Evolutionary conservation across 2,113 vertebrate species (phyloP).

Genomic region (Hydrochoerus hydrochaeris): DNA sequence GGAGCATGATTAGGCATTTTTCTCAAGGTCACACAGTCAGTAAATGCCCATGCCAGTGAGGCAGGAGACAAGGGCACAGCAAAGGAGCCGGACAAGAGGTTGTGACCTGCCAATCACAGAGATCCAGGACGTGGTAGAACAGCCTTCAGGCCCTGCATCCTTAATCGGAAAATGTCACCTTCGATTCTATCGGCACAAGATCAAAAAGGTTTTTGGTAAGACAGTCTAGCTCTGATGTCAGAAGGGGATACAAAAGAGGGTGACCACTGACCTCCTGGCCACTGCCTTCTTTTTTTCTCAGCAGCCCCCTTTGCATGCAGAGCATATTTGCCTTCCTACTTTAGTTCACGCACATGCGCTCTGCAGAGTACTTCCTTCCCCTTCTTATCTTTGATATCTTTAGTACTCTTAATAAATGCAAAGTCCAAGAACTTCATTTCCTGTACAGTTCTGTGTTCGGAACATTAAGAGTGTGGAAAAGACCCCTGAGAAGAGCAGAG

Average conservation of each 20-base stretch:
- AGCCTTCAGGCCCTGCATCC: not conserved
- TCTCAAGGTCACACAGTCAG: too few species aligned
- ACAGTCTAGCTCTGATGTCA: not conserved
- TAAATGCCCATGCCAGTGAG: not conserved
- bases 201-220: not conserved
- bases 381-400: not conserved
- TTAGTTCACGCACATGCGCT: not conserved
- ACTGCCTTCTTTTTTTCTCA: not conserved
- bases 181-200: not conserved
- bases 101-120: not conserved
- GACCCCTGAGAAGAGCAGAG: not conserved
- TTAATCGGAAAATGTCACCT: not conserved
- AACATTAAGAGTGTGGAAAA: not conserved
- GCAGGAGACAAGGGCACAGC: not conserved
- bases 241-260: not conserved
- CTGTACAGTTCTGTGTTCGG: not conserved
- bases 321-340: not conserved
- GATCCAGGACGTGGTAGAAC: not conserved
- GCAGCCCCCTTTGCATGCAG: not conserved
- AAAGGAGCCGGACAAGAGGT: not conserved
- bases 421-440: not conserved
- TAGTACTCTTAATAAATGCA: not conserved
- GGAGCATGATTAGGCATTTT: not conserved
- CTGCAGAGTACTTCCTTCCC: not conserved
- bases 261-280: not conserved